A percentile compares a stretch with the other conserved stretches of the same genome.
These are phyloP conservation scores for Pentalonia nigronervosa DNA, from an alignment of 1,140 invertebrate genomes.

Conservation along the genomic window DNA sequence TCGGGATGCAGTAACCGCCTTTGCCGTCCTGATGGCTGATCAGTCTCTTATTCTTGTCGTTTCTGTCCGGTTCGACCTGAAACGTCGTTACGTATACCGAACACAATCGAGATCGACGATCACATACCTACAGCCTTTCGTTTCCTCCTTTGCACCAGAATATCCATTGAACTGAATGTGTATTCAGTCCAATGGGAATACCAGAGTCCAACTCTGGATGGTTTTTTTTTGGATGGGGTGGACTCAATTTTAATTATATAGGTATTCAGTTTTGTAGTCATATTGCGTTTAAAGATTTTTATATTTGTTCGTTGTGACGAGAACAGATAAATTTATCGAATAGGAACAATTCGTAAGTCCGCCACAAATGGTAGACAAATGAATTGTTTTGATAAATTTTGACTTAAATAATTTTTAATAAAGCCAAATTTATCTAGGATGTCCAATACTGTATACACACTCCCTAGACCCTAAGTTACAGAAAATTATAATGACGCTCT, in stretches of 20 bases:
- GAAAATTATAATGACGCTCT: background rate
- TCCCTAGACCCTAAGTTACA: background rate
- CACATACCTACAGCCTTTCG: background rate
- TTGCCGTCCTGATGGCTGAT: slow-evolving; percentile 26
- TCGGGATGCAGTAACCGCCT: background rate
- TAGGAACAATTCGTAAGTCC: no score
- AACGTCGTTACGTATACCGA: background rate
- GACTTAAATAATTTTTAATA: background rate
- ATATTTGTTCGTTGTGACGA: no score
- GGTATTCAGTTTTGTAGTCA: no score
- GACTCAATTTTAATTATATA: no score
- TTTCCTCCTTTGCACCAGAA: background rate
- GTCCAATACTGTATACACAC: background rate
- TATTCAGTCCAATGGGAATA: no score
- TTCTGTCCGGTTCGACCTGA: slow-evolving; percentile 14
- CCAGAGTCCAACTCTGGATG: background rate
- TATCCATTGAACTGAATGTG: no score
- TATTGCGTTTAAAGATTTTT: no score
- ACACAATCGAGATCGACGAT: background rate
- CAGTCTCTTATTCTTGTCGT: slow-evolving; percentile 45
- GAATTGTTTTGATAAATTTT: background rate
- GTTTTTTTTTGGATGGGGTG: no score
- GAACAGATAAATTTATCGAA: no score
- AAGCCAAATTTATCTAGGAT: no score
- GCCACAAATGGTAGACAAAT: background rate